Conservation (phyloP, 2,113 vertebrate species). For the Myotis lucifugus region DNA sequence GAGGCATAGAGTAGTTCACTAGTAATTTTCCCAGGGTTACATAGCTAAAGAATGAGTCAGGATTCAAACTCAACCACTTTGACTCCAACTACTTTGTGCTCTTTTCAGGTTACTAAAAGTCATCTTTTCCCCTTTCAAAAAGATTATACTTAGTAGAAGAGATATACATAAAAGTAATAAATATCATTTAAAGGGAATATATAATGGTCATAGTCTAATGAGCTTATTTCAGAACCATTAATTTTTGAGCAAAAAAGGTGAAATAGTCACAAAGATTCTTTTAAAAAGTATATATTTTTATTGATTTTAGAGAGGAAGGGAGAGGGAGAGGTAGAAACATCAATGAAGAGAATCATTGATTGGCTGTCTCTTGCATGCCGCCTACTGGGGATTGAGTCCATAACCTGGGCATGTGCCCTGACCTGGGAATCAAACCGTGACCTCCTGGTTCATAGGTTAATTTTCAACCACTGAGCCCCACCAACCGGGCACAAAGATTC, state of each 20-base stretch:
- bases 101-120: neutral
- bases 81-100: neutral
- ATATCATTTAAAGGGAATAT: neutral
- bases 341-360: no score
- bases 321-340: no score
- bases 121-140: neutral
- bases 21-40: neutral
- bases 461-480: no score
- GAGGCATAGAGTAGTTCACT: neutral
- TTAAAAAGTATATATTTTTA: no score
- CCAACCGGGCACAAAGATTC: neutral
- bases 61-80: slow-evolving; percentile 2
- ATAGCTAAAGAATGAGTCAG: neutral
- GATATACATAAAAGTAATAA: neutral
- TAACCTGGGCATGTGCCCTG: no score
- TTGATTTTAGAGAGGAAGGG: no score
- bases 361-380: no score
- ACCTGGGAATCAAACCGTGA: no score
- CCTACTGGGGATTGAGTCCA: no score
- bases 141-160: neutral
- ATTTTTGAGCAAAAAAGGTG: neutral
- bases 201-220: neutral
- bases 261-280: neutral
- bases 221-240: neutral
- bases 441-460: no score